Evolutionary conservation across 2,113 vertebrate species (phyloP).

Genomic region (Hippolais icterina): DNA sequence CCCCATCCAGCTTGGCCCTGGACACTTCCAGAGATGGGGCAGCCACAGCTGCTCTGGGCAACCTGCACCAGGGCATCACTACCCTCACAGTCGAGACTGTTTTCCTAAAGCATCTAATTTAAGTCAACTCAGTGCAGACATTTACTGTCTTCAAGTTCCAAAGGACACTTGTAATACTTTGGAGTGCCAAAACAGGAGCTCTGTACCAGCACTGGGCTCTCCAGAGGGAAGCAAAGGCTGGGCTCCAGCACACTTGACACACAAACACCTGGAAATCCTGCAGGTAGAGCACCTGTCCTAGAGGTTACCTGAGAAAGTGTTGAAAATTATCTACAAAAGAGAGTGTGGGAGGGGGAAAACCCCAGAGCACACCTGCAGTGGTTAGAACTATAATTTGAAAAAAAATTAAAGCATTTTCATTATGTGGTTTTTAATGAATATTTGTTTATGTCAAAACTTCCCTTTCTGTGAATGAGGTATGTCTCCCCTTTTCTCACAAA

Average conservation of each 20-base stretch:
- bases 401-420: neutral
- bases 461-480: neutral
- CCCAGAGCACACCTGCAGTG: rapidly evolving
- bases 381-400: neutral
- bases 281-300: neutral
- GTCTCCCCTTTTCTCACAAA: neutral
- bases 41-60: neutral
- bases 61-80: neutral
- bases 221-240: rapidly evolving
- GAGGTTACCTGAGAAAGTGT: neutral
- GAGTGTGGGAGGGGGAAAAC: rapidly evolving
- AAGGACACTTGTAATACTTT: neutral
- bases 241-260: rapidly evolving
- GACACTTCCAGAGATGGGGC: neutral
- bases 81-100: rapidly evolving
- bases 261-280: neutral
- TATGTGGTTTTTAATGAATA: neutral
- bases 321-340: neutral
- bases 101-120: neutral
- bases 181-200: neutral
- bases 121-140: neutral
- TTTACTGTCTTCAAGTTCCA: neutral
- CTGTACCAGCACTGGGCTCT: rapidly evolving
- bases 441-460: neutral
- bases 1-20: neutral